These are phyloP conservation scores for Sinocyclocheilus anshuiensis DNA, from an alignment of 2,113 vertebrate genomes.

Conservation along the genomic window DNA sequence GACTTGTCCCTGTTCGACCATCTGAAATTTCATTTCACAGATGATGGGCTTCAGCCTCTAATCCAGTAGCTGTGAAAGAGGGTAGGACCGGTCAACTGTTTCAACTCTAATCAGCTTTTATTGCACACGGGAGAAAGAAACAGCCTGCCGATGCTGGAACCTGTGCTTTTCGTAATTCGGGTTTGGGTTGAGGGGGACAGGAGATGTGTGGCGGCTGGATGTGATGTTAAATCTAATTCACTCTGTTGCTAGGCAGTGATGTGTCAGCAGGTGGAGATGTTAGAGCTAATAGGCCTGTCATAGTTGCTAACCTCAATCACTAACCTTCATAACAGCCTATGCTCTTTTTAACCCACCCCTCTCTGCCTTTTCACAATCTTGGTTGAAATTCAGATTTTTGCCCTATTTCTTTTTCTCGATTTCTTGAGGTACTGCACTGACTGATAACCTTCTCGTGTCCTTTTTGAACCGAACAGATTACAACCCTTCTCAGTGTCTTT, in stretches of 20 bases:
- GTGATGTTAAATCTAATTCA: conserved; percentile 46
- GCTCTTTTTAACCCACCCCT: conserved; percentile 12
- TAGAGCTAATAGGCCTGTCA: conserved; percentile 50
- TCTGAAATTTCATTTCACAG: conserved; percentile 77
- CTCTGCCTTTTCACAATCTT: conserved; percentile 2
- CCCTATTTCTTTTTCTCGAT: background rate
- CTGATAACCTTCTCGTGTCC: conserved; percentile 13
- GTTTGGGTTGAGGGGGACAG: conserved; percentile 24
- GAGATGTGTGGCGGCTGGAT: conserved; percentile 16
- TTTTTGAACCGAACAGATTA: conserved; percentile 16
- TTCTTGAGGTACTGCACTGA: background rate
- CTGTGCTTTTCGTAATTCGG: conserved; percentile 9
- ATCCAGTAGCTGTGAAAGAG: conserved; percentile 75
- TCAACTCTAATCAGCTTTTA: conserved; percentile 81
- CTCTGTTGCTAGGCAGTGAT: conserved; percentile 36
- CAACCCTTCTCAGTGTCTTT: conserved; percentile 5
- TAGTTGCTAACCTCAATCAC: conserved; percentile 29
- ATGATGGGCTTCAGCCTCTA: conserved; percentile 76
- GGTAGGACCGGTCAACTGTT: conserved; percentile 75
- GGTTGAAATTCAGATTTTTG: background rate
- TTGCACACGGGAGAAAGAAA: conserved; percentile 71
- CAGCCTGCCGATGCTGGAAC: conserved; percentile 39
- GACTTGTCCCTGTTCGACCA: conserved; percentile 63
- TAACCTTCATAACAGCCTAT: conserved; percentile 30
- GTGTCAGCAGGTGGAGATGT: conserved; percentile 47